A percentile compares a stretch with the other conserved stretches of the same genome.
phyloP scores from a whole-genome alignment of 2,113 vertebrate genomes.

The Ophthalmolycus amberensis region DNA sequence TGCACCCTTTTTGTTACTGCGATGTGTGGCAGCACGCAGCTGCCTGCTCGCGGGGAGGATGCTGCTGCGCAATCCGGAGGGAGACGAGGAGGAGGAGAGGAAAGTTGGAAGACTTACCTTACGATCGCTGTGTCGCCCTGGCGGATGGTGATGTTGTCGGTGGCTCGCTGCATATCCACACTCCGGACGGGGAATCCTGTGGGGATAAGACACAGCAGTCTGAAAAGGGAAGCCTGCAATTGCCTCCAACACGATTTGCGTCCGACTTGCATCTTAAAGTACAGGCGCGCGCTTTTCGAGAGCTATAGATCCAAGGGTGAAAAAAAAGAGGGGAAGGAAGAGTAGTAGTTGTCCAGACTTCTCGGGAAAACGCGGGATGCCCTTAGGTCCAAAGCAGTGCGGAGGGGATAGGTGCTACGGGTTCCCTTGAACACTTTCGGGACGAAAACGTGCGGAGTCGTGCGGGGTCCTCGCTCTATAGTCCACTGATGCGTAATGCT shows the following conservation, averaged over 20 bases:
- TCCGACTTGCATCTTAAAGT: constrained; percentile 87
- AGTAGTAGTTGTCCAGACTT: constrained; percentile 69
- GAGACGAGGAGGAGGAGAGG: background rate
- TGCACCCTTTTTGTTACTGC: background rate
- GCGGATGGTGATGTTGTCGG: constrained; percentile 99
- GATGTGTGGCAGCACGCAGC: background rate
- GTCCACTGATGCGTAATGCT: constrained; percentile 73
- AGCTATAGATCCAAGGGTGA: constrained; percentile 74
- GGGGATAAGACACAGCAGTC: constrained; percentile 98
- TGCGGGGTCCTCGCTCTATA: constrained; percentile 30
- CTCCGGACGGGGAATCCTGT: constrained; percentile 99
- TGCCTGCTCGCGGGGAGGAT: background rate
- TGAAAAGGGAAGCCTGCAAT: constrained; percentile 95
- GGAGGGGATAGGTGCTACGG: background rate
- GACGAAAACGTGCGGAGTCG: constrained; percentile 11
- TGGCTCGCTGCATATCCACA: constrained; percentile 98
- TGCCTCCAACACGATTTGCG: constrained; percentile 93
- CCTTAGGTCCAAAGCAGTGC: constrained; percentile 69
- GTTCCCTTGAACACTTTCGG: constrained; percentile 23
- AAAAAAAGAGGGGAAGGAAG: constrained; percentile 3
- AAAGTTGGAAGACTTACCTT: constrained; percentile 87
- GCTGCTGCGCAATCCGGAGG: constrained; percentile 15
- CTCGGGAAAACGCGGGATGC: constrained; percentile 42
- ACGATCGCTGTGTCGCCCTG: constrained; percentile 98
- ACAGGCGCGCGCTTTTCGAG: constrained; percentile 50